Evolutionary conservation across 2,113 vertebrate species (phyloP), one percentile per base, ranked within the genome.

Genomic region (Scomber scombrus): DNA sequence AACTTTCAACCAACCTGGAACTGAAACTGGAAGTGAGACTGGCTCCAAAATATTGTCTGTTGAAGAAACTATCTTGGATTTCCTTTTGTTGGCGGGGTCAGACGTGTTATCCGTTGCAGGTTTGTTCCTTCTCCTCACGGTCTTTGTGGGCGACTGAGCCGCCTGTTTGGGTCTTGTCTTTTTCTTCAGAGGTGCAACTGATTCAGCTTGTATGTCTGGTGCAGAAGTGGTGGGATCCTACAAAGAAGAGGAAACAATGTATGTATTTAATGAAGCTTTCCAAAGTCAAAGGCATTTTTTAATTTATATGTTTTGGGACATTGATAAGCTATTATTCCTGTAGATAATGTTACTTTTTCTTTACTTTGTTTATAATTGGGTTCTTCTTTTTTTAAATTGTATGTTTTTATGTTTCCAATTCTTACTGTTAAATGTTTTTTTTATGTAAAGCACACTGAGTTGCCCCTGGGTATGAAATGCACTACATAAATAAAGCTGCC

Each of bases 1-100:
- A 82, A 76, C 21, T 71, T 58, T 73, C 71, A 73, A 90, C 89
- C 64, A 60, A 91, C 90, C 91, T 88, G 88, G 65, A 84, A 61
- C 26, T 55, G 90, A 78, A 76, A 70, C 60, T 10, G 47, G 66
- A 60, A 55, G 54, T 0, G 78, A 54, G 49, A n/a, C 45, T 1
- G 54, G 45, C 11, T 78, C 85, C 0, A 49, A 60, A 34, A 60
- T 5, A 5, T 83, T 45, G 3, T 68, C 83, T 3, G 82, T 52
- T 12, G 45, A 74, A 34, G 88, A 49, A 60, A 54, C 62, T 34
- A 65, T 78, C 75, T 92, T 92, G 1, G 86, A 55, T 84, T 87
- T 92, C 69, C 89, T 87, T 77, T 87, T 93, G 76, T 67, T 93
- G 34, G 65, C 56, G 0, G 79, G 81, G 2, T 81, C 79, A 18